phyloP scores from a whole-genome alignment of 1,140 invertebrate genomes.

The Hylaeus anthracinus region DNA sequence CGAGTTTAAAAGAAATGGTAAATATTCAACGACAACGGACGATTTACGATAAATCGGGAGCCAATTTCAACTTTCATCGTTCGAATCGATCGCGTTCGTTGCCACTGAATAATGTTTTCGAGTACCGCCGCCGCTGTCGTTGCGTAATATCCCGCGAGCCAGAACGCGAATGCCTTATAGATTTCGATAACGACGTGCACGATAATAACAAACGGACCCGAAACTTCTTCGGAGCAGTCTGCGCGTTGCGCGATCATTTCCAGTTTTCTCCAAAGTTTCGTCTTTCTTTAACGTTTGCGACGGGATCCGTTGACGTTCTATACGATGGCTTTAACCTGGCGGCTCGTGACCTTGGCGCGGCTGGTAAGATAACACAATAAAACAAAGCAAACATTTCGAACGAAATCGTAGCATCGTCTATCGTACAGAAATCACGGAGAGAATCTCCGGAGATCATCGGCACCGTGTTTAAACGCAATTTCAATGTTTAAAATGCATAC shows the following conservation, averaged over 20 bases:
- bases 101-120: background rate
- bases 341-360: constrained; percentile 4
- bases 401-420: background rate
- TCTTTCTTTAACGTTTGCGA: too few relatives aligned
- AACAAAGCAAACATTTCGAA: background rate
- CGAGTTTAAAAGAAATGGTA: background rate
- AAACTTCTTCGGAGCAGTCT: background rate
- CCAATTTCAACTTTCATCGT: background rate
- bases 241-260: too few relatives aligned
- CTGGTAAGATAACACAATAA: constrained; percentile 32
- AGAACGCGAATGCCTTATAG: background rate
- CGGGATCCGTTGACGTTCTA: background rate
- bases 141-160: background rate
- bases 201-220: background rate
- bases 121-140: background rate
- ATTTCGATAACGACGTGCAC: background rate
- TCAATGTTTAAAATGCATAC: too few relatives aligned
- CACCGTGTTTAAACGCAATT: background rate
- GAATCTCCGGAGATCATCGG: background rate
- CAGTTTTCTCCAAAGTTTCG: background rate
- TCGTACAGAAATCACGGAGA: background rate
- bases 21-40: background rate
- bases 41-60: background rate
- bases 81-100: too few relatives aligned
- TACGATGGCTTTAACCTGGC: constrained; percentile 38